These are phyloP conservation scores for Pangasius mekongensis DNA, from an alignment of 2,797 vertebrate species.

Conservation along the genomic window DNA sequence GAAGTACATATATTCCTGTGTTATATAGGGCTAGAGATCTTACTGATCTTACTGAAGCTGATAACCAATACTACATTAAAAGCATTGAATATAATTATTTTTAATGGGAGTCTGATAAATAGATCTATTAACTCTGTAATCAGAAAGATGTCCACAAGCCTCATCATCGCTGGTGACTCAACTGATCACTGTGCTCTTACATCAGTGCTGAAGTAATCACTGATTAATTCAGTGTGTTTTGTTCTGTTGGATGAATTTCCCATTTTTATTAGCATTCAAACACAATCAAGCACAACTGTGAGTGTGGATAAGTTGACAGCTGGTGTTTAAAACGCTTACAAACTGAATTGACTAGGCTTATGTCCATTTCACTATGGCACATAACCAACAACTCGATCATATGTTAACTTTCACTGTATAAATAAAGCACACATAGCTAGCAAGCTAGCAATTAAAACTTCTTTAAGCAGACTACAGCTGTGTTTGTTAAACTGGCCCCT, in stretches of 20 bases:
- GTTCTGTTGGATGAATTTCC: neutral
- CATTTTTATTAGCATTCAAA: neutral
- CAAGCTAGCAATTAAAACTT: neutral
- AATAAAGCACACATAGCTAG: neutral
- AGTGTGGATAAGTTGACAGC: neutral
- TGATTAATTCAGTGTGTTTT: neutral
- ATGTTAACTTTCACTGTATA: neutral
- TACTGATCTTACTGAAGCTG: neutral
- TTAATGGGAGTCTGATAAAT: neutral
- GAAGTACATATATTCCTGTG: neutral
- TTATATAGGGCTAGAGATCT: neutral
- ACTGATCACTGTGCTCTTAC: neutral
- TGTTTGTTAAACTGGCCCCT: neutral
- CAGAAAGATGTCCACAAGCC: neutral
- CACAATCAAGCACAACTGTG: neutral
- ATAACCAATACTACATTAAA: neutral
- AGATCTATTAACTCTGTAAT: neutral
- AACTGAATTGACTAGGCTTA: neutral
- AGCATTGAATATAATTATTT: conserved; percentile 11
- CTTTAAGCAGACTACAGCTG: neutral
- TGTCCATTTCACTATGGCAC: neutral
- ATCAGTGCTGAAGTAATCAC: neutral
- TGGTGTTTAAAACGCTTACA: neutral
- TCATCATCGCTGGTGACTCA: neutral
- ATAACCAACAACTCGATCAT: neutral